Conservation (phyloP, 2,797 vertebrate species). For the Enteromius paludinosus region DNA sequence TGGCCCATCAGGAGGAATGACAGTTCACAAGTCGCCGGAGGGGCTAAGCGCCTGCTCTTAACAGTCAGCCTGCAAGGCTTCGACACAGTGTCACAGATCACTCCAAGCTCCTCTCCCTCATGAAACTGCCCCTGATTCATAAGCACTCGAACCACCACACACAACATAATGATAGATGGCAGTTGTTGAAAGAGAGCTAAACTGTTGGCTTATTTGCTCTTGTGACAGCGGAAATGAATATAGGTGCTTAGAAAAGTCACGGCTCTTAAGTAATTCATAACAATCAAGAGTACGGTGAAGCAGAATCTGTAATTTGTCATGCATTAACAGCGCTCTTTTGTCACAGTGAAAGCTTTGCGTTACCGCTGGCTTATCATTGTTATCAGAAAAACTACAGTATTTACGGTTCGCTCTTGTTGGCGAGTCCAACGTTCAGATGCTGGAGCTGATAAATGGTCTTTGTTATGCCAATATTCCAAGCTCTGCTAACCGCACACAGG, state of each 20-base stretch:
- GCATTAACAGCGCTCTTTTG: conserved; percentile 41
- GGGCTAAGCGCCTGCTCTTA: conserved; percentile 69
- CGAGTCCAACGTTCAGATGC: conserved; percentile 16
- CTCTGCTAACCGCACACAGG: conserved; percentile 24
- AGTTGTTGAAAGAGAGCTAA: conserved; percentile 63
- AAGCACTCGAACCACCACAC: conserved; percentile 36
- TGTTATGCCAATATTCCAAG: conserved; percentile 30
- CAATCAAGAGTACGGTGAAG: conserved; percentile 37
- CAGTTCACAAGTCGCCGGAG: conserved; percentile 68
- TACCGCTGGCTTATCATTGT: conserved; percentile 20
- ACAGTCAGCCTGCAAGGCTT: conserved; percentile 69
- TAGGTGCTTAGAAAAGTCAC: conserved; percentile 54
- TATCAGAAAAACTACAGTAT: conserved; percentile 36
- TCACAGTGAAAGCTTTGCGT: conserved; percentile 35
- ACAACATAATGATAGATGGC: conserved; percentile 69
- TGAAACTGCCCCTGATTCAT: conserved; percentile 44
- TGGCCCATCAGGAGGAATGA: conserved; percentile 60
- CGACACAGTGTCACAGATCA: conserved; percentile 63
- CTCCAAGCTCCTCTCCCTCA: conserved; percentile 58
- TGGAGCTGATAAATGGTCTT: conserved; percentile 32
- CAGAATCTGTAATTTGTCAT: conserved; percentile 41
- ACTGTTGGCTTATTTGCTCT: conserved; percentile 66
- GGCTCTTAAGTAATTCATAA: conserved; percentile 47
- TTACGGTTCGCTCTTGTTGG: conserved; percentile 14
- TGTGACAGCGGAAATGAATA: conserved; percentile 60